Percentiles rank a stretch among this genome's conserved stretches.
These are phyloP conservation scores for Gymnosoma rotundatum DNA, from an alignment of 2,888 invertebrate species.

Conservation along the genomic window DNA sequence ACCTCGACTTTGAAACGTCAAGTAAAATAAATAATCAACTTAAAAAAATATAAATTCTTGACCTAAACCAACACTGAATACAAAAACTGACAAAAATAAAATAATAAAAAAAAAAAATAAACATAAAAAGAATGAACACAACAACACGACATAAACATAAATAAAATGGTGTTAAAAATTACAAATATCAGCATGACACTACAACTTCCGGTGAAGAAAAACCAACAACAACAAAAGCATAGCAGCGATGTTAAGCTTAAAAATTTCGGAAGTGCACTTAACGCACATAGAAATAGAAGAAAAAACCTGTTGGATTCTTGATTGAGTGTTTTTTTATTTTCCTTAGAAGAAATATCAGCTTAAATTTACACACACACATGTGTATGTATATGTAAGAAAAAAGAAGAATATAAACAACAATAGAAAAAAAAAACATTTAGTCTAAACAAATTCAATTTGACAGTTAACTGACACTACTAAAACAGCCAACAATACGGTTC, in stretches of 20 bases:
- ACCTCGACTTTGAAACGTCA: slow-evolving; percentile 81
- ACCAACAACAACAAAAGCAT: slow-evolving; percentile 22
- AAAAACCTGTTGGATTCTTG: slow-evolving; percentile 66
- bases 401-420: not conserved
- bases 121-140: slow-evolving; percentile 72
- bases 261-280: slow-evolving; percentile 62
- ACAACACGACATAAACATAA: slow-evolving; percentile 66
- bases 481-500: slow-evolving; percentile 31
- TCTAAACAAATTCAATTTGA: slow-evolving; percentile 81
- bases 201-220: slow-evolving; percentile 78
- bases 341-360: slow-evolving; percentile 20
- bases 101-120: slow-evolving; percentile 34
- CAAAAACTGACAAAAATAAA: slow-evolving; percentile 41
- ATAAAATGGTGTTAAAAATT: slow-evolving; percentile 77
- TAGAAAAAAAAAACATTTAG: slow-evolving; percentile 45
- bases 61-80: slow-evolving; percentile 78
- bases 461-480: slow-evolving; percentile 75
- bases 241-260: slow-evolving; percentile 33
- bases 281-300: slow-evolving; percentile 38
- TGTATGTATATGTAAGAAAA: not conserved
- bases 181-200: slow-evolving; percentile 80
- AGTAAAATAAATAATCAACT: slow-evolving; percentile 75
- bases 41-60: slow-evolving; percentile 75
- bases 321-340: slow-evolving; percentile 23
- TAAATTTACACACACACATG: slow-evolving; percentile 16